Evolutionary conservation across 2,888 invertebrate species (phyloP).

Genomic region (Thereva unica): DNA sequence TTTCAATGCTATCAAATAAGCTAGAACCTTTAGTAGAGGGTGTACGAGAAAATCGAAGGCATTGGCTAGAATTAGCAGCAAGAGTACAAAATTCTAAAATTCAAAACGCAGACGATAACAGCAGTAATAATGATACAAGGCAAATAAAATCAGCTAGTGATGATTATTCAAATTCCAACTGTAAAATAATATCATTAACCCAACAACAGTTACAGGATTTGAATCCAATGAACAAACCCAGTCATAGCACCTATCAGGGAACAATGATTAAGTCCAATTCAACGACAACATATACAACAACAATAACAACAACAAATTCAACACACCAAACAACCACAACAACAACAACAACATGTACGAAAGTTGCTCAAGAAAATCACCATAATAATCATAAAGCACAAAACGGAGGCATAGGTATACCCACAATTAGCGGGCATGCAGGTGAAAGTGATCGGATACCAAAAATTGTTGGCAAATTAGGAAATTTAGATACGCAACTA

Average conservation of each 20-base stretch:
- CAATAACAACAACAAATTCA: slow-evolving; percentile 24
- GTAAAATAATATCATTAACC: neutral
- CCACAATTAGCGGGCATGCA: slow-evolving; percentile 16
- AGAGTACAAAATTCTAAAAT: slow-evolving; percentile 52
- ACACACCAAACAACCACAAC: slow-evolving; percentile 25
- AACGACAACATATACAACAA: slow-evolving; percentile 1
- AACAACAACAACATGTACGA: slow-evolving; percentile 23
- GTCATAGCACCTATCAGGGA: too few relatives aligned
- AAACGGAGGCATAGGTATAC: slow-evolving; percentile 27
- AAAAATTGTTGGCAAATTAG: slow-evolving; percentile 58
- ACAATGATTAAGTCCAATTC: neutral
- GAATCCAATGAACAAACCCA: too few relatives aligned
- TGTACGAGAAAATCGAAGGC: slow-evolving; percentile 77
- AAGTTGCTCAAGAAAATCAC: slow-evolving; percentile 25
- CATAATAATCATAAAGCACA: slow-evolving; percentile 18
- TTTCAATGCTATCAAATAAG: slow-evolving; percentile 77
- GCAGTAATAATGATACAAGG: slow-evolving; percentile 37
- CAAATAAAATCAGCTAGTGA: neutral
- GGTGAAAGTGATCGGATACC: slow-evolving; percentile 58
- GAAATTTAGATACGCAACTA: slow-evolving; percentile 47
- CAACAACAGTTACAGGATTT: neutral
- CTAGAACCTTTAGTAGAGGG: slow-evolving; percentile 81
- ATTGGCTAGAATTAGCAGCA: slow-evolving; percentile 79
- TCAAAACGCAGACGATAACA: slow-evolving; percentile 42
- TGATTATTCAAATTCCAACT: neutral